phyloP scores from a whole-genome alignment of 2,113 vertebrate genomes.

The Xenopus laevis region DNA sequence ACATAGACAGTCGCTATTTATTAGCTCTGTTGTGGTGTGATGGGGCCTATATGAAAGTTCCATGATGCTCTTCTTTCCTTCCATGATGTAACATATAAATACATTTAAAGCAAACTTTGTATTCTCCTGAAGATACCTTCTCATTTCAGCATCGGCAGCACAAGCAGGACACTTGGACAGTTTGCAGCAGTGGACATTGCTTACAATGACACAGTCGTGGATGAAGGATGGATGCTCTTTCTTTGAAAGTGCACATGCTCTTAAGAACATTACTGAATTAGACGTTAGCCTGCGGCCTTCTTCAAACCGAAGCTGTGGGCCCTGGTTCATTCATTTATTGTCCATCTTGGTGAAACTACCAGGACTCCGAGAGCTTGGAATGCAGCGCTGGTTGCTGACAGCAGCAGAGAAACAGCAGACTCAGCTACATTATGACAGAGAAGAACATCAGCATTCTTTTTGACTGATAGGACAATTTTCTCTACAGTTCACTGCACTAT shows the following conservation, averaged over 20 bases:
- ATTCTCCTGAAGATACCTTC: not conserved
- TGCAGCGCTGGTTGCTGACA: conserved; percentile 69
- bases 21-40: too few relatives aligned
- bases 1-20: too few relatives aligned
- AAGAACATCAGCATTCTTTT: conserved; percentile 62
- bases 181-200: conserved; percentile 73
- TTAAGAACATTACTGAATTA: conserved; percentile 69
- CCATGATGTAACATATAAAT: too few relatives aligned
- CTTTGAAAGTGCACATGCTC: conserved; percentile 58
- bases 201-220: conserved; percentile 70
- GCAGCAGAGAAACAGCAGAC: conserved; percentile 54
- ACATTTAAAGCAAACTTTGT: too few relatives aligned
- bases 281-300: conserved; percentile 75
- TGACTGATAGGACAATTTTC: conserved; percentile 52
- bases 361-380: conserved; percentile 63
- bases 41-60: too few relatives aligned
- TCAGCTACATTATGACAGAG: conserved; percentile 56
- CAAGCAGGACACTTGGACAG: conserved; percentile 60
- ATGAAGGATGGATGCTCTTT: conserved; percentile 67
- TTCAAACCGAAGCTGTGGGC: conserved; percentile 52
- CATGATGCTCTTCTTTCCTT: too few relatives aligned
- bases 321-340: conserved; percentile 71
- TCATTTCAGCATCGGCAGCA: conserved; percentile 61
- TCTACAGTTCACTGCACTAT: not conserved
- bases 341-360: conserved; percentile 60